phyloP scores from a whole-genome alignment of 2,888 invertebrate genomes.

The Cephus pygmeus region DNA sequence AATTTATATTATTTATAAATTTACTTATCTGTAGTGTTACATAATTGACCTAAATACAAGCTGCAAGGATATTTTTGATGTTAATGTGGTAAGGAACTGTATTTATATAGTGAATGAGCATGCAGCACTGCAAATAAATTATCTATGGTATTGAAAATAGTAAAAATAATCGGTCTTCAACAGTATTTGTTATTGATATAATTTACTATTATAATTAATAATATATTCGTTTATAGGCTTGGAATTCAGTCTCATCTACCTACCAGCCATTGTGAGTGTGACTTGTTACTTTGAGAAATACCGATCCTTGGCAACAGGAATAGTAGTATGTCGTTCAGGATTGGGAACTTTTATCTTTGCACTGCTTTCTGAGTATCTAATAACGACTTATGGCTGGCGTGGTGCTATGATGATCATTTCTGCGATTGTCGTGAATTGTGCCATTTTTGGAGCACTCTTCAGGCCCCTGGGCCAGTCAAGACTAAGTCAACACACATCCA shows the following conservation, averaged over 20 bases:
- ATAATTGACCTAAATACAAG: no score
- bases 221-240: conserved; percentile 71
- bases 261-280: conserved; percentile 98
- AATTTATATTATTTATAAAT: no score
- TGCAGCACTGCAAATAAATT: no score
- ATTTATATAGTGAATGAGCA: no score
- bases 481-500: conserved; percentile 4
- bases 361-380: conserved; percentile 78
- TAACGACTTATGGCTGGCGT: conserved; percentile 84
- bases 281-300: conserved; percentile 97
- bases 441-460: conserved; percentile 91
- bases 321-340: conserved; percentile 96
- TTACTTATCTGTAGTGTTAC: no score
- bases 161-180: no score
- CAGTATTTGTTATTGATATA: no score
- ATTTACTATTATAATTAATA: no score
- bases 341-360: conserved; percentile 95
- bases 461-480: conserved; percentile 74
- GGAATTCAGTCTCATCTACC: conserved; percentile 96
- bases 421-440: conserved; percentile 86
- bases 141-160: no score
- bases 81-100: no score
- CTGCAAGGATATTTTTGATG: no score
- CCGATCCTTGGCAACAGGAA: conserved; percentile 94
- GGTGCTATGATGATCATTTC: conserved; percentile 88